A percentile compares a stretch with the other conserved stretches of the same genome.
These are phyloP conservation scores for Empidonax alnorum DNA, from an alignment of 2,113 vertebrate genomes.

Conservation along the genomic window DNA sequence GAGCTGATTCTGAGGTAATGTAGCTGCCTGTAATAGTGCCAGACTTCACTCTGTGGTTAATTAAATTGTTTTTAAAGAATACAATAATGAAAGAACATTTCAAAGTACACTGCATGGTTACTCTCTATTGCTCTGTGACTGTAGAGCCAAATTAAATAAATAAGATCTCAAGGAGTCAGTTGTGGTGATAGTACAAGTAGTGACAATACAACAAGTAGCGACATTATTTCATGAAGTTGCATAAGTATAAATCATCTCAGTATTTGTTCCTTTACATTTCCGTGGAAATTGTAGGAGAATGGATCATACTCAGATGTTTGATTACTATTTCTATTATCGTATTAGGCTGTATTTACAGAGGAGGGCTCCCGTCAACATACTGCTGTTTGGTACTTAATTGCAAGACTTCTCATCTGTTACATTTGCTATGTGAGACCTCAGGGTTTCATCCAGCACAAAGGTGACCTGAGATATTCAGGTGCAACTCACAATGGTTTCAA, in stretches of 20 bases:
- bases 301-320: background rate
- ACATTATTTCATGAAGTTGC: background rate
- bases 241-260: background rate
- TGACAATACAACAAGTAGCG: background rate
- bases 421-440: background rate
- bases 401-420: background rate
- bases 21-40: background rate
- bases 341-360: background rate
- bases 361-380: background rate
- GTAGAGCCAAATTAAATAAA: background rate
- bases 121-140: background rate
- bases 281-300: background rate
- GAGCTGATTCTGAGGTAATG: background rate
- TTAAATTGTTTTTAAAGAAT: constrained; percentile 25
- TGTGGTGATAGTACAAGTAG: background rate
- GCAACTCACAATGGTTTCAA: background rate
- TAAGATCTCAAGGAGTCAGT: background rate
- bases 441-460: background rate
- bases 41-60: background rate
- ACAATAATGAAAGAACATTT: background rate
- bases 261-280: background rate
- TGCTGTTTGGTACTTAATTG: background rate
- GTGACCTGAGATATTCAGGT: background rate
- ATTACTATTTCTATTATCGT: background rate
- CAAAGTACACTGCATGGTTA: background rate